Conservation (phyloP, 2,797 vertebrate genomes). For the Manis pentadactyla region DNA sequence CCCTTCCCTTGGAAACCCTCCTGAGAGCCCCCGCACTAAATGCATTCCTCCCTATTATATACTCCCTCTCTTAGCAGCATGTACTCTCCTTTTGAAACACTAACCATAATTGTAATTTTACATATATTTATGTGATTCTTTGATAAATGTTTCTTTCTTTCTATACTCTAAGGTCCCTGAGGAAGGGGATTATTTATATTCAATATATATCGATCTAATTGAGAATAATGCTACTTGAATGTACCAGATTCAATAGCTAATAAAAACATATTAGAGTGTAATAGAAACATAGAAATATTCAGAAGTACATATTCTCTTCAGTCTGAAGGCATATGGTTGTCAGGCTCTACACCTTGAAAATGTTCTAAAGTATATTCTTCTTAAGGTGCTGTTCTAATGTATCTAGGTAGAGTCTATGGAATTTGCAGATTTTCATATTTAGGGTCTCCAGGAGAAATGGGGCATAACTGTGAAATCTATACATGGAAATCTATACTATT, state of each 20-base stretch:
- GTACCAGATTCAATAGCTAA: not conserved
- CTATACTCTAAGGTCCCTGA: not conserved
- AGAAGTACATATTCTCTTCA: not conserved
- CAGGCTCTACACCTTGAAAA: not conserved
- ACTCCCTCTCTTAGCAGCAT: not conserved
- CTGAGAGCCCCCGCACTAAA: not conserved
- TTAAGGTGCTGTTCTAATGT: not conserved
- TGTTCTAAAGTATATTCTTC: no score
- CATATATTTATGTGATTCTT: not conserved
- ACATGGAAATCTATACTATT: constrained; percentile 47
- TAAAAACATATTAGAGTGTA: not conserved
- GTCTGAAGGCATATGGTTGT: not conserved
- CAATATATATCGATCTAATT: not conserved
- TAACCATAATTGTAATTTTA: not conserved
- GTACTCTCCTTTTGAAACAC: not conserved
- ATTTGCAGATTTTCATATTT: not conserved
- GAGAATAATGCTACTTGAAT: not conserved
- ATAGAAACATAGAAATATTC: not conserved
- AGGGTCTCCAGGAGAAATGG: not conserved
- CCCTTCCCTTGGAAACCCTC: not conserved
- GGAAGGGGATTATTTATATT: not conserved
- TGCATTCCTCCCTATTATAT: not conserved
- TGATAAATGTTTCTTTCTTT: constrained; percentile 19
- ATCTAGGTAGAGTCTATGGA: not conserved
- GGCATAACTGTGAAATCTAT: not conserved